Evolutionary conservation across 2,113 vertebrate species (phyloP), one percentile per base, ranked within the genome.

Genomic region (Caranx ignobilis): DNA sequence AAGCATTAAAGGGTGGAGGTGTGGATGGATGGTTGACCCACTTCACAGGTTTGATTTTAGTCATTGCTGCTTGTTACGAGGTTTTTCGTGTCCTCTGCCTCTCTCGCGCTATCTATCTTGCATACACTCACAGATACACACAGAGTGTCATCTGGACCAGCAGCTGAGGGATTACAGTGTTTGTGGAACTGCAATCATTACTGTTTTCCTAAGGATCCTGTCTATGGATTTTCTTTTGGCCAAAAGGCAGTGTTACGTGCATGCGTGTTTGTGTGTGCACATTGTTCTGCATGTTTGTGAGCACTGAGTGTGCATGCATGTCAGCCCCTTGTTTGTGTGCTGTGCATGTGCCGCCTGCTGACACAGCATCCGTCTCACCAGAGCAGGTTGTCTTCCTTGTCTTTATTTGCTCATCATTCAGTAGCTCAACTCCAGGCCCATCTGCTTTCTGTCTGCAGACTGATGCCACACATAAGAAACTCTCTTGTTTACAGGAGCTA

Each of bases 341-440:
- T 7, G 31, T 52, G 60, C 8, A 6, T 10, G 13, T 39, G 57
- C 48, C 48, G 32, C 59, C 47, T 75, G 88, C 83, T 82, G 83
- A 90, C 81, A 67, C 79, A 82, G 84, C 81, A 72, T 76, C 69
- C 37, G 8, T 85, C 75, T 82, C 71, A 19, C 56, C 45, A 32
- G 75, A 81, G 35, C 70, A 81, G 48, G 37, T 59, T 77, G 84
- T 79, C 84, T 76, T 76, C 73, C 48, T 45, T 59, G 69, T 79
- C 72, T 71, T 69, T 75, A 78, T 86, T 80, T 78, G 19, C 71
- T 50, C 74, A 72, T 92, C 75, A 67, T 66, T 88, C 86, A 88
- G 61, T 73, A 78, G 79, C 79, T 79, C 61, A 41, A 66, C 63
- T 55, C 64, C 86, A 68, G 77, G 54, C 55, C 68, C 75, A 70